Percentiles rank a stretch among this genome's conserved stretches.
Evolutionary conservation across 1,140 invertebrate species (phyloP).

Genomic region (Drosophila virilis): DNA sequence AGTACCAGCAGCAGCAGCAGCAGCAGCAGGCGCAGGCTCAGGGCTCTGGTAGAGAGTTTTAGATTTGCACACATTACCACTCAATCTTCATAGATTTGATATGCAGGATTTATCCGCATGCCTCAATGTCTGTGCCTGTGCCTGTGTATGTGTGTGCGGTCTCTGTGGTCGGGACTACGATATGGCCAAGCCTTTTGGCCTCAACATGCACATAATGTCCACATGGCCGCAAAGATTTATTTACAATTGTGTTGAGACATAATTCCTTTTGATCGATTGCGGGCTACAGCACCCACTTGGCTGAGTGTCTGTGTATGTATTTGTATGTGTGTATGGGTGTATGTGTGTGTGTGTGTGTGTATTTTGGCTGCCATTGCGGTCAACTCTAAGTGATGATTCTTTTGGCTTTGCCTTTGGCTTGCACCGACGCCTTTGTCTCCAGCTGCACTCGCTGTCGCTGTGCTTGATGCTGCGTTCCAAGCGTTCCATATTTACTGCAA

Average conservation of each 20-base stretch:
- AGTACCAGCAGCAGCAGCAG: neutral
- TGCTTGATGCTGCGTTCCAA: conserved; percentile 18
- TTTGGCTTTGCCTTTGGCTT: conserved; percentile 40
- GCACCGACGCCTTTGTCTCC: conserved; percentile 42
- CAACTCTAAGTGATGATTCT: conserved; percentile 77
- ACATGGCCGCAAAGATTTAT: conserved; percentile 80
- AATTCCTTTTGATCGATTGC: conserved; percentile 81
- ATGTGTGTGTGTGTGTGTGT: neutral
- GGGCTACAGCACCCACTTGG: conserved; percentile 29
- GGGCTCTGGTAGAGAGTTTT: conserved; percentile 54
- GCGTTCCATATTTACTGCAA: conserved; percentile 40
- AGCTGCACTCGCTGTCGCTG: conserved; percentile 41
- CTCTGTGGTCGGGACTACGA: conserved; percentile 42
- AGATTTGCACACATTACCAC: conserved; percentile 82
- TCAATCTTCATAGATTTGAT: conserved; percentile 75
- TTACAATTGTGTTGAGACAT: conserved; percentile 83
- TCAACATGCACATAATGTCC: conserved; percentile 74
- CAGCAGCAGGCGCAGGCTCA: conserved; percentile 10
- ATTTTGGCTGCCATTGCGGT: conserved; percentile 53
- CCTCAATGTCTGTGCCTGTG: neutral
- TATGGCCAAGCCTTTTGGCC: conserved; percentile 49
- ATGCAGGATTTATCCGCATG: conserved; percentile 60
- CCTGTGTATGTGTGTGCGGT: conserved; percentile 20
- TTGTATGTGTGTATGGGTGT: neutral
- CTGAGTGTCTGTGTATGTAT: neutral